A percentile compares a stretch with the other conserved stretches of the same genome.
These are phyloP conservation scores for Porites lobata DNA, from an alignment of 92 coral and sea anemone genomes.

Conservation along the genomic window DNA sequence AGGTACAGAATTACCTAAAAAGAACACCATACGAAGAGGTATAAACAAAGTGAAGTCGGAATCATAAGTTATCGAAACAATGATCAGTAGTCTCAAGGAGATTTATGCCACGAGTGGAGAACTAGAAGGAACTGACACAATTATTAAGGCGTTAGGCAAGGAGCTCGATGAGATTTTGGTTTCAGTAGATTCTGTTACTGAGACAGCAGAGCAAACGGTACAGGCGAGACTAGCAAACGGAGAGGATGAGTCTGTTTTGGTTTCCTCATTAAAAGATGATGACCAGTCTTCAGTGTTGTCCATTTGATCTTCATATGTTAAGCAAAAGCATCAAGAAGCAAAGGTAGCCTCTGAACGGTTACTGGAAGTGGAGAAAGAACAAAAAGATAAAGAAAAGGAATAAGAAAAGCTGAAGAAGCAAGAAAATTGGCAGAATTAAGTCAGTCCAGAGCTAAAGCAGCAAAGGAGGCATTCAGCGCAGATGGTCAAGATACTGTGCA, in stretches of 20 bases:
- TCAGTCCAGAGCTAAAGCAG: conserved; percentile 43
- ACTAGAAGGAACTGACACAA: neutral
- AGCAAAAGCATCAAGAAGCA: conserved; percentile 40
- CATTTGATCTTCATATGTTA: neutral
- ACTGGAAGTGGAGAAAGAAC: conserved; percentile 41
- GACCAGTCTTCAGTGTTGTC: neutral
- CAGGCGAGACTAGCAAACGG: neutral
- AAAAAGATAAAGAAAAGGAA: conserved; percentile 54
- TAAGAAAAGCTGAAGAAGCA: conserved; percentile 48
- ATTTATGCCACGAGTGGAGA: neutral
- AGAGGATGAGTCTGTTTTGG: conserved; percentile 14
- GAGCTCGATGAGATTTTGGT: conserved; percentile 28
- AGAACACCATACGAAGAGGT: neutral
- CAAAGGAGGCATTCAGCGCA: too few species aligned
- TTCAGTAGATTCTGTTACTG: neutral
- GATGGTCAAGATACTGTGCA: neutral
- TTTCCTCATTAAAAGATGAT: neutral
- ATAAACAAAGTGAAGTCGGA: neutral
- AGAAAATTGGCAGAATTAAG: conserved; percentile 49
- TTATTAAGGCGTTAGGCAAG: conserved; percentile 9
- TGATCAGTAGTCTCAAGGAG: neutral
- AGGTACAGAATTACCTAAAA: neutral
- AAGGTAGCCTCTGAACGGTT: conserved; percentile 56
- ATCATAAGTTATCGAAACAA: too few species aligned
- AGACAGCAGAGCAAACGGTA: neutral